A percentile compares a stretch with the other conserved stretches of the same genome.
These are phyloP conservation scores for Opisthograptis luteolata DNA, from an alignment of 2,888 invertebrate species.

Conservation along the genomic window DNA sequence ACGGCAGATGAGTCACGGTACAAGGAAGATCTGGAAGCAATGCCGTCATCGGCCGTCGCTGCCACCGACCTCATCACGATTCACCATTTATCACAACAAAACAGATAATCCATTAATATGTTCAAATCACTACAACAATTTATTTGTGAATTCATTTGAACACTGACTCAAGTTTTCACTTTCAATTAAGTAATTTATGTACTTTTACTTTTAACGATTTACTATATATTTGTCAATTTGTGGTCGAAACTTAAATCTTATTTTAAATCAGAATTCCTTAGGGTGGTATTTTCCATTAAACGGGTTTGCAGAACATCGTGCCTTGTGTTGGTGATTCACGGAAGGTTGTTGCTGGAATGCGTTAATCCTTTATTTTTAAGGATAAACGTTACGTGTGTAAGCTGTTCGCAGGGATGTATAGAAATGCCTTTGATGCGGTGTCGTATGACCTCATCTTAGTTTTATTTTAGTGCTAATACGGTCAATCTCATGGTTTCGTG, in stretches of 20 bases:
- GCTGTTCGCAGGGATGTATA: slow-evolving; percentile 21
- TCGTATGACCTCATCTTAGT: slow-evolving; percentile 42
- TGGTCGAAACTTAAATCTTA: neutral
- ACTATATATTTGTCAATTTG: slow-evolving; percentile 17
- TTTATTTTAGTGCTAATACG: slow-evolving; percentile 42
- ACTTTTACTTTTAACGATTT: slow-evolving; percentile 28
- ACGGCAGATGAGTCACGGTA: slow-evolving; percentile 68
- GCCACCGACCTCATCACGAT: slow-evolving; percentile 52
- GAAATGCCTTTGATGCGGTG: slow-evolving; percentile 27
- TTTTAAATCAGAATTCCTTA: slow-evolving; percentile 1
- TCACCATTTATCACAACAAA: slow-evolving; percentile 48
- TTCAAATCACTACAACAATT: slow-evolving; percentile 34
- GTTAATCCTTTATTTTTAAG: slow-evolving; percentile 36
- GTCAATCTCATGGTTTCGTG: slow-evolving; percentile 8
- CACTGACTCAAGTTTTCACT: slow-evolving; percentile 33
- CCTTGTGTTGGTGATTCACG: slow-evolving; percentile 31
- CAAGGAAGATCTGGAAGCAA: slow-evolving; percentile 75
- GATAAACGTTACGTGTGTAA: slow-evolving; percentile 32
- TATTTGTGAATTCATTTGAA: slow-evolving; percentile 22
- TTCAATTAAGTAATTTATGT: slow-evolving; percentile 28
- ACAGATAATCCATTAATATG: slow-evolving; percentile 43
- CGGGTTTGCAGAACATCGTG: slow-evolving; percentile 12
- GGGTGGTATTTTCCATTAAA: slow-evolving; percentile 14
- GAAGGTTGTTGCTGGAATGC: slow-evolving; percentile 26
- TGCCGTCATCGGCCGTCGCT: slow-evolving; percentile 68